Base-by-base conservation (phyloP, 2,113 vertebrate genomes). In the Connochaetes taurinus region DNA sequence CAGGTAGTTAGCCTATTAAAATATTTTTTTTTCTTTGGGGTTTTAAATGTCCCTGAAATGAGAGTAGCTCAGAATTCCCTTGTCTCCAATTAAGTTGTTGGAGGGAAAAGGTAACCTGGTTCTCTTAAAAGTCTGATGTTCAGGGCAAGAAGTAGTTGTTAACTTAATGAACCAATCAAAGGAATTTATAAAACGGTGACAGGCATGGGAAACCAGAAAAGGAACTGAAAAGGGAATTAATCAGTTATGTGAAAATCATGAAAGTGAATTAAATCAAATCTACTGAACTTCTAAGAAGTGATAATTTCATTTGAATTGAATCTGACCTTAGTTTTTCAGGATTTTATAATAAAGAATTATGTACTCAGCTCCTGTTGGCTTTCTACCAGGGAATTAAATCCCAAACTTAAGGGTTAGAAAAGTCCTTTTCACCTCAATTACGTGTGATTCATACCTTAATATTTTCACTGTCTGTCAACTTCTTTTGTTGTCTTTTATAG, bases 161-260 rank as follows among this genome's bases (percentile, higher is more conserved):
- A 98, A 97, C 95, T 97, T 98, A 97, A 97, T 97, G 96, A 98
- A 97, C 95, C 82, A 97, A 98, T 97, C 98, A 98, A 98, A 98
- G 80, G 96, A 96, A 97, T 97, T 97, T 97, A 94, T 97, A 90
- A 98, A 97, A 97, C 93, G 96, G 93, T 97, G 85, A 67, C 33
- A 71, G 94, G 52, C 93, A 93, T 93, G 21, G 86, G 80, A 74
- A 94, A 76, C 83, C 67, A 93, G 86, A 57, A 93, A 96, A 93
- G 88, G 71, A 97, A 93, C 71, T 64, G 89, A 81, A 98, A 97
- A 93, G 93, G 64, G 81, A 98, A 97, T 98, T 97, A 95, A 94
- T 97, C 97, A 94, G 94, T 93, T 97, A 87, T 47, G 31, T 95
- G 80, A 92, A 98, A 95, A 97, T 97, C 96, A 98, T 96, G 94